These are phyloP conservation scores for Merodon equestris DNA, from an alignment of 2,888 invertebrate genomes.

Conservation along the genomic window DNA sequence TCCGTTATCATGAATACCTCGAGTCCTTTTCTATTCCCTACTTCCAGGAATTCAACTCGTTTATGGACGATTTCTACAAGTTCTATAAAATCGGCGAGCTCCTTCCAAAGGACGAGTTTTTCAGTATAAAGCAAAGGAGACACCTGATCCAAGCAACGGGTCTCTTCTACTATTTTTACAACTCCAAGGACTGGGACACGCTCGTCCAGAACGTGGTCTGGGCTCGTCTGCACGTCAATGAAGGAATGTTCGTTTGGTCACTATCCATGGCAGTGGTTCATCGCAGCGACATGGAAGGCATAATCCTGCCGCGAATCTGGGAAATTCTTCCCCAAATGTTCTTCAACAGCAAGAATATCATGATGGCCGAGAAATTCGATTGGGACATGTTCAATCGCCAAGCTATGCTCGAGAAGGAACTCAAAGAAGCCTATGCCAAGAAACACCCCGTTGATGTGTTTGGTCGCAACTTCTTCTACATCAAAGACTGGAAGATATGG, in stretches of 20 bases:
- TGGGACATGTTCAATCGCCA: constrained; percentile 72
- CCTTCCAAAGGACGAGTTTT: constrained; percentile 59
- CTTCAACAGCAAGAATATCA: constrained; percentile 81
- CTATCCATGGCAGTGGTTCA: constrained; percentile 82
- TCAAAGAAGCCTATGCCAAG: constrained; percentile 78
- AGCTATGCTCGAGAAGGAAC: constrained; percentile 75
- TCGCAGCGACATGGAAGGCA: constrained; percentile 80
- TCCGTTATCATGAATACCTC: too few species aligned
- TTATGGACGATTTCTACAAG: constrained; percentile 77
- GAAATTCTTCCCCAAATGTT: constrained; percentile 83
- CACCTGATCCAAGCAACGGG: constrained; percentile 80
- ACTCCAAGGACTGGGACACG: constrained; percentile 84
- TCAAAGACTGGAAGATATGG: constrained; percentile 75
- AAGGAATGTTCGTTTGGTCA: constrained; percentile 82
- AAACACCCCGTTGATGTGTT: constrained; percentile 45
- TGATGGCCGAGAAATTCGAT: constrained; percentile 72
- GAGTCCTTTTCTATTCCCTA: background rate
- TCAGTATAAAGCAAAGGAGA: constrained; percentile 32
- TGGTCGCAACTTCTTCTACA: constrained; percentile 62
- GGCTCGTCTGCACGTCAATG: constrained; percentile 82
- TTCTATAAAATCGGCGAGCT: constrained; percentile 79
- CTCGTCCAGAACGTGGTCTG: constrained; percentile 84
- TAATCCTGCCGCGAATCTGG: constrained; percentile 83
- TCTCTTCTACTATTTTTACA: constrained; percentile 83
- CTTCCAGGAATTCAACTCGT: constrained; percentile 18